Base-by-base conservation (phyloP, 2,888 invertebrate species). In the Acrocera orbiculus region DNA sequence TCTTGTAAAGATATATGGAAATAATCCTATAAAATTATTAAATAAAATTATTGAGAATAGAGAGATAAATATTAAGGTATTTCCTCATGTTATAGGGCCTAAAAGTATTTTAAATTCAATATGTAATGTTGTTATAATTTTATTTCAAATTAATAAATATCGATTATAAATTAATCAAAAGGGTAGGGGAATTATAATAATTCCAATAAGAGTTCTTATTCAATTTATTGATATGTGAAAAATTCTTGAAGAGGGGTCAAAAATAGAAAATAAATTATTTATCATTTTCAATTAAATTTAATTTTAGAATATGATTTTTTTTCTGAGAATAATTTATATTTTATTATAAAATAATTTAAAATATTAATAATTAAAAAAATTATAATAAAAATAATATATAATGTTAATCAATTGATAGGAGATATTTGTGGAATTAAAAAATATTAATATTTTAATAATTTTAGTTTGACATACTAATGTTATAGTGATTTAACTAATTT, bases 341-440 rank as follows among this genome's bases (percentile, higher is more conserved):
- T n/a, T n/a, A n/a, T n/a, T n/a, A 58, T 56, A 50, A 57, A 69
- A 54, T 64, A 68, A 56, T 66, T 67, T 57, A 66, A 48, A 44
- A 61, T 56, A 53, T 62, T 65, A 56, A 68, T 63, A 47, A 65
- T 44, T 42, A 67, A 46, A 52, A 67, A 64, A 46, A 59, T 54
- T 32, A 51, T 27, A 36, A 46, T 47, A 49, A 63, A 61, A 33
- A 56, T 41, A 41, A 62, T 37, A 48, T 56, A 59, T 51, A 64
- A 46, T 20, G 42, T 43, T 45, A 63, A 44, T 64, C 66, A 69
- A 42, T 62, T 65, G 56, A 73, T 60, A 5, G 73, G 73, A 24
- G 66, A 64, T 70, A 75, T 72, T 69, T 75, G 75, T 36, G 73
- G 73, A 1, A 75, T 72, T 57, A 68, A 72, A 69, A 66, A 67